Conservation (phyloP, 2,888 invertebrate genomes). For the Euzophera pinguis region DNA sequence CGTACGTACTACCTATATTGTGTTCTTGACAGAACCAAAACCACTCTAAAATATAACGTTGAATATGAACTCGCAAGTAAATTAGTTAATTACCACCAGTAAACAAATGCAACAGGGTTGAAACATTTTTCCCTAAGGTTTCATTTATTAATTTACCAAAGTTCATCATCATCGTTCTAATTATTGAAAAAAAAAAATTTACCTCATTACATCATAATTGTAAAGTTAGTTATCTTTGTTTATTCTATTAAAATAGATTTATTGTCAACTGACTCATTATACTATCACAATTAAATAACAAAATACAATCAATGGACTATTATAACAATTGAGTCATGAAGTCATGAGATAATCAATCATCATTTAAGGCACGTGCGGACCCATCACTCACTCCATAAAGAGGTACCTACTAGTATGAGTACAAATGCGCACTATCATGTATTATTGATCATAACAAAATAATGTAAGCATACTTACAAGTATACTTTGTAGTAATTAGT, state of each 20-base stretch:
- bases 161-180: too few relatives aligned
- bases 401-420: not conserved
- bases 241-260: not conserved
- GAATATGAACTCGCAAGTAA: too few relatives aligned
- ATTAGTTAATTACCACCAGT: too few relatives aligned
- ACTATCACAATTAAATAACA: not conserved
- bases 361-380: not conserved
- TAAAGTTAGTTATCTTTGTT: too few relatives aligned
- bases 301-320: not conserved
- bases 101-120: too few relatives aligned
- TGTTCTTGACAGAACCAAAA: too few relatives aligned
- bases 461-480: not conserved
- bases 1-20: too few relatives aligned
- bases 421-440: constrained; percentile 1
- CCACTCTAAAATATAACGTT: too few relatives aligned
- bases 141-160: too few relatives aligned
- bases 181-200: too few relatives aligned
- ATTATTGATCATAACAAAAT: not conserved
- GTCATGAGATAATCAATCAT: constrained; percentile 2
- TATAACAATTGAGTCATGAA: constrained; percentile 5
- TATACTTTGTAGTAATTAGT: not conserved
- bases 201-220: too few relatives aligned
- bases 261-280: not conserved
- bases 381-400: constrained; percentile 4
- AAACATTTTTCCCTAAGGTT: too few relatives aligned